phyloP scores from a whole-genome alignment of 2,888 invertebrate species.

The Temnothorax ravouxi region DNA sequence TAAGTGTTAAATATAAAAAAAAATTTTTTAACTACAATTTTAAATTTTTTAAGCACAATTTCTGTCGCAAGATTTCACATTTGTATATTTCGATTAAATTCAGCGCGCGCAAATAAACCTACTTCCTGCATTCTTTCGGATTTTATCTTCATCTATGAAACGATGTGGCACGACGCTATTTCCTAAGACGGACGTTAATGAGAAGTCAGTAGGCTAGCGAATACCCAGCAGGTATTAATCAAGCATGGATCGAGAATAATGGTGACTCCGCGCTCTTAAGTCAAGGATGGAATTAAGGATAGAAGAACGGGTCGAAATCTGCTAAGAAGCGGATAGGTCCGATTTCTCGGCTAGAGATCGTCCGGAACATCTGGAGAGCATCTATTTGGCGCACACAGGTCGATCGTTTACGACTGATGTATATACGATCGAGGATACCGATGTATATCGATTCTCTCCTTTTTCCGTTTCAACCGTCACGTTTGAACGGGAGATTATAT shows the following conservation, averaged over 20 bases:
- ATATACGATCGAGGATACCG: conserved; percentile 8
- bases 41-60: too few relatives aligned
- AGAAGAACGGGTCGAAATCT: conserved; percentile 35
- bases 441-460: conserved; percentile 14
- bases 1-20: too few relatives aligned
- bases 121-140: not conserved
- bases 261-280: conserved; percentile 32
- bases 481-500: conserved; percentile 16
- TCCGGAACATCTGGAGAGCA: conserved; percentile 42
- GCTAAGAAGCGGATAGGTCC: conserved; percentile 25
- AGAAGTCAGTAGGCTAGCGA: conserved; percentile 39
- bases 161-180: conserved; percentile 19
- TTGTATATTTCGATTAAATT: not conserved
- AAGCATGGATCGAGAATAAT: conserved; percentile 36
- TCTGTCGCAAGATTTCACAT: not conserved
- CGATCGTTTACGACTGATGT: not conserved
- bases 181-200: conserved; percentile 18
- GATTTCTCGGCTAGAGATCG: conserved; percentile 49
- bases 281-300: conserved; percentile 41
- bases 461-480: conserved; percentile 2
- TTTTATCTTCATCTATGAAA: not conserved
- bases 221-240: conserved; percentile 39
- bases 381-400: conserved; percentile 43
- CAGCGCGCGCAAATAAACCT: not conserved
- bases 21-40: too few relatives aligned